A percentile compares a stretch with the other conserved stretches of the same genome.
phyloP scores from a whole-genome alignment of 2,113 vertebrate genomes.

The Microcebus lehilahytsara region DNA sequence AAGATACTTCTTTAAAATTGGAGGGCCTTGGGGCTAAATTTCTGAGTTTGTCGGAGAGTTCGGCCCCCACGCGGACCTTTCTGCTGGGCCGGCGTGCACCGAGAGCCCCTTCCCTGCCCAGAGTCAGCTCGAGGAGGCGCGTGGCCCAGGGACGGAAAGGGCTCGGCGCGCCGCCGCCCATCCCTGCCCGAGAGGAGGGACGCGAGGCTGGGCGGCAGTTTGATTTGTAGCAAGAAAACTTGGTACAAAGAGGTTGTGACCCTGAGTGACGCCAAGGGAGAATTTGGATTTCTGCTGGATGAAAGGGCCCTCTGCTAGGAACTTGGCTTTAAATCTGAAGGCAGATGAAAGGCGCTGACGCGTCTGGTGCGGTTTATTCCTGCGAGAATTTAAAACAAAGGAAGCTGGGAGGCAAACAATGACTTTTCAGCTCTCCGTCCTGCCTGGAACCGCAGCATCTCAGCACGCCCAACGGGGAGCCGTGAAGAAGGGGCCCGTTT shows the following conservation, averaged over 20 bases:
- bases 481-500: too few species aligned
- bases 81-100: not conserved
- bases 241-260: not conserved
- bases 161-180: not conserved
- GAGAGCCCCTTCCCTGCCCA: not conserved
- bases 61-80: not conserved
- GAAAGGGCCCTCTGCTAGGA: slow-evolving; percentile 34
- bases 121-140: too few species aligned
- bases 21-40: not conserved
- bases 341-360: slow-evolving; percentile 43
- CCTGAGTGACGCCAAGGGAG: not conserved
- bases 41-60: not conserved
- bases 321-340: slow-evolving; percentile 71
- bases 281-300: slow-evolving; percentile 14
- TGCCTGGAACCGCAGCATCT: fast-evolving
- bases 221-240: not conserved
- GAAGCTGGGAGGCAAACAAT: slow-evolving; percentile 18
- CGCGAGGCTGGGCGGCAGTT: not conserved
- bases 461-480: fast-evolving
- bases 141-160: not conserved
- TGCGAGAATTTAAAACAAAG: slow-evolving; percentile 70
- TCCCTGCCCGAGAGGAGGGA: fast-evolving
- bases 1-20: not conserved
- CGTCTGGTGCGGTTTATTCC: slow-evolving; percentile 45
- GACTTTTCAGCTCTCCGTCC: not conserved